Evolutionary conservation across 2,888 invertebrate genomes (phyloP).

Genomic region (Lottia gigantea): DNA sequence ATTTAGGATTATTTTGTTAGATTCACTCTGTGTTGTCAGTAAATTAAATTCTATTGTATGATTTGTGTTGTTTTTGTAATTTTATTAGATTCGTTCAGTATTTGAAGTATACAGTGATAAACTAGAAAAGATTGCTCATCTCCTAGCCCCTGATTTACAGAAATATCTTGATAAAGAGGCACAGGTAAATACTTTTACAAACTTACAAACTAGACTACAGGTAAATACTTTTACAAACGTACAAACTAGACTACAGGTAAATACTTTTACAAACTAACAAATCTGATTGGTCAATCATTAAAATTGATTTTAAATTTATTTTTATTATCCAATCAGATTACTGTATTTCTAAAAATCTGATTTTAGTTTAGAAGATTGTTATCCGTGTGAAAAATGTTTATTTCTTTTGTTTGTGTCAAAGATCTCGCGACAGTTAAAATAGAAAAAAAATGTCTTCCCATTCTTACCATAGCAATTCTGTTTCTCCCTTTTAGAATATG

Average conservation of each 20-base stretch:
- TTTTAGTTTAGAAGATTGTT: neutral
- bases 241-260: slow-evolving; percentile 56
- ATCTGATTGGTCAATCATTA: neutral
- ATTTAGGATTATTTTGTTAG: no score
- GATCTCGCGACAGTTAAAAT: no score
- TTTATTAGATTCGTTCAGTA: slow-evolving; percentile 51
- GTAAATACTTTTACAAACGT: slow-evolving; percentile 33
- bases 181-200: slow-evolving; percentile 48
- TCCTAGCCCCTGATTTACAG: slow-evolving; percentile 62
- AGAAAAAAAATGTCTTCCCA: no score
- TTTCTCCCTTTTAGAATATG: slow-evolving; percentile 46
- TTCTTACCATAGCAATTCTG: no score
- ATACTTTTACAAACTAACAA: slow-evolving; percentile 7
- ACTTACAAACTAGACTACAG: slow-evolving; percentile 45
- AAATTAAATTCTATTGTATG: no score
- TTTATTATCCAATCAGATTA: no score
- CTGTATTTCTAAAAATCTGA: no score
- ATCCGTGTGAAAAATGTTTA: neutral
- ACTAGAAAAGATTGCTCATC: slow-evolving; percentile 60
- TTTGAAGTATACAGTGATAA: slow-evolving; percentile 57
- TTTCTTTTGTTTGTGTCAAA: no score
- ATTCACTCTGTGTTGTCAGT: no score
- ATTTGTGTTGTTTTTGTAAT: slow-evolving; percentile 1
- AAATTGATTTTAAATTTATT: no score
- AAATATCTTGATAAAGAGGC: slow-evolving; percentile 63